Evolutionary conservation across 1,140 invertebrate species (phyloP).

Genomic region (Tribolium castaneum): DNA sequence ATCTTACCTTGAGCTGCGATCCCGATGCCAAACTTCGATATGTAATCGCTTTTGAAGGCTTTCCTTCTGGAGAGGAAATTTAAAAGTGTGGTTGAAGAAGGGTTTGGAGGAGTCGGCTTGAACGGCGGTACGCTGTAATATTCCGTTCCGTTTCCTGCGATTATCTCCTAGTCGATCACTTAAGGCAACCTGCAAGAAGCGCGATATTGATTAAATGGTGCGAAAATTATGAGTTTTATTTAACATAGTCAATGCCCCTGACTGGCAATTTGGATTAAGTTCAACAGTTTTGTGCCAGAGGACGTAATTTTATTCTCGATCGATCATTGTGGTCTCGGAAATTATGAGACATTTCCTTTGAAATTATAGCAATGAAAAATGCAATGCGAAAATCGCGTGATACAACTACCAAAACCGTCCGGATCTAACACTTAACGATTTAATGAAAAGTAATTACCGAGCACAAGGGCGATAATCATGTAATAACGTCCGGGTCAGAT

Average conservation of each 20-base stretch:
- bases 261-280: constrained; percentile 2
- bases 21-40: constrained; percentile 68
- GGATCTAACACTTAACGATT: constrained; percentile 15
- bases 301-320: neutral
- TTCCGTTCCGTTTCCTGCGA: constrained; percentile 53
- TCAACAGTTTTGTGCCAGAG: neutral
- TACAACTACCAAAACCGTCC: neutral
- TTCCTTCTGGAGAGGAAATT: constrained; percentile 57
- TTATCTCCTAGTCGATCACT: constrained; percentile 52
- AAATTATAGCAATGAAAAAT: constrained; percentile 3
- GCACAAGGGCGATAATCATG: constrained; percentile 8
- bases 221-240: neutral
- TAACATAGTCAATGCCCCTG: neutral
- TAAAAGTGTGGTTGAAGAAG: constrained; percentile 66
- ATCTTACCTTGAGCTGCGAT: constrained; percentile 66
- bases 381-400: neutral
- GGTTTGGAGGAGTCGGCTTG: constrained; percentile 66
- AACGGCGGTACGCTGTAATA: constrained; percentile 66
- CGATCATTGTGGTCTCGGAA: neutral
- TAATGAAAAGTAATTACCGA: constrained; percentile 19
- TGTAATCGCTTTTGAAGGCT: constrained; percentile 60
- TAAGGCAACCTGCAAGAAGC: constrained; percentile 56
- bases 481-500: constrained; percentile 17
- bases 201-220: constrained; percentile 7
- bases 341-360: neutral